Evolutionary conservation across 2,113 vertebrate genomes (phyloP).

Genomic region (Burhinus bistriatus): DNA sequence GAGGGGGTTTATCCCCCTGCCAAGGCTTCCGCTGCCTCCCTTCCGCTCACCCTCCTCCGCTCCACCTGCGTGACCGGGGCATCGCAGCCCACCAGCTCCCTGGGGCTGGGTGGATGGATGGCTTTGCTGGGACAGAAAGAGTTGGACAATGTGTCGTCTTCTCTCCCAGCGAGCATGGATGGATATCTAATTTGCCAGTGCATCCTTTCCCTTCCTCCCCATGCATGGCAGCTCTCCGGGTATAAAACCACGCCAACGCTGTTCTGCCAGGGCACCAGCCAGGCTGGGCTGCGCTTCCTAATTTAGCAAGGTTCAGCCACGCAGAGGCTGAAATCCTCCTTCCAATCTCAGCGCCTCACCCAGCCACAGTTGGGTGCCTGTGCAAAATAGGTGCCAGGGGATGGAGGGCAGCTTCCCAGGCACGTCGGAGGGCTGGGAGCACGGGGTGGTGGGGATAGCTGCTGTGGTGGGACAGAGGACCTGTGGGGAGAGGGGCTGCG

Average conservation of each 20-base stretch:
- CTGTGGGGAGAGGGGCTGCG: too few species aligned
- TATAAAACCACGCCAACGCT: background rate
- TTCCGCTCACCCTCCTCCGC: background rate
- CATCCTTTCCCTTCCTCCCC: background rate
- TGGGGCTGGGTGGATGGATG: background rate
- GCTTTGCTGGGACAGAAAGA: background rate
- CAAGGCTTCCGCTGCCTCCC: background rate
- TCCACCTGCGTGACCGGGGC: background rate
- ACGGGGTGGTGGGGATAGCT: fast-evolving
- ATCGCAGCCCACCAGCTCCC: background rate
- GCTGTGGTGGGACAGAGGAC: background rate
- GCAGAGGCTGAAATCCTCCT: background rate
- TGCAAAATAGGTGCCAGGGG: background rate
- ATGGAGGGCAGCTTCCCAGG: background rate
- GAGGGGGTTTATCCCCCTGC: background rate
- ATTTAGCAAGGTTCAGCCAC: background rate
- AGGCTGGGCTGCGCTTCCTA: background rate
- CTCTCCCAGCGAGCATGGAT: background rate
- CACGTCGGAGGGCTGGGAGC: background rate
- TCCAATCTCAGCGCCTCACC: background rate
- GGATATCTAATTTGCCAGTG: background rate
- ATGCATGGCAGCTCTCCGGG: fast-evolving
- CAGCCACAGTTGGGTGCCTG: background rate
- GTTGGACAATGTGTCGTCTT: background rate
- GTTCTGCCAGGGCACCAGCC: background rate